Evolutionary conservation across 2,797 vertebrate species (phyloP).

Genomic region (Ficedula albicollis): DNA sequence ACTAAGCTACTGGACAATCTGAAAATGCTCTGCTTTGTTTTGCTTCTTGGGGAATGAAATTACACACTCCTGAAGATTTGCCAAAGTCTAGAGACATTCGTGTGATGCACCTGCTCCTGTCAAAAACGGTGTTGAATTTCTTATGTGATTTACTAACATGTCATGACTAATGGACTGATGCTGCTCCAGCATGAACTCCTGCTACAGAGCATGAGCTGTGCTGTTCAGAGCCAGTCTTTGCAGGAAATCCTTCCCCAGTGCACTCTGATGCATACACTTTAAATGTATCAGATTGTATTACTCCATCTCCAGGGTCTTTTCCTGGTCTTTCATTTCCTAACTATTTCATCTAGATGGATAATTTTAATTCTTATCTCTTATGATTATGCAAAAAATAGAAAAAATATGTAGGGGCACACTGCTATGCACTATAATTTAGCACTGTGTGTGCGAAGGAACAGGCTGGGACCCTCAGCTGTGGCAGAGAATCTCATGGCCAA

Average conservation of each 20-base stretch:
- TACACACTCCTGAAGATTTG: neutral
- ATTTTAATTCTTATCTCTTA: neutral
- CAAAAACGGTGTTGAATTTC: neutral
- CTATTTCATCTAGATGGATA: neutral
- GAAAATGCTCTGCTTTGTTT: neutral
- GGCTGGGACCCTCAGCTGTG: neutral
- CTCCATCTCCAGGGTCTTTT: neutral
- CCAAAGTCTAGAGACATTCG: neutral
- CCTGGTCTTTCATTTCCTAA: neutral
- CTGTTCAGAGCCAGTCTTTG: neutral
- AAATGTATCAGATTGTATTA: neutral
- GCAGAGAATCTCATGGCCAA: neutral
- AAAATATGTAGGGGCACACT: neutral
- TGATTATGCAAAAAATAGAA: neutral
- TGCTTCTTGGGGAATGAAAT: neutral
- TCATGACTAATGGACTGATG: neutral
- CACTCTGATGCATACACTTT: neutral
- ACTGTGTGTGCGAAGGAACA: neutral
- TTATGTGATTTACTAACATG: neutral
- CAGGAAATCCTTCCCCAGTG: neutral
- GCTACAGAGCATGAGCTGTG: neutral
- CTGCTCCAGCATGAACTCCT: neutral
- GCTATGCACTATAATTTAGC: neutral
- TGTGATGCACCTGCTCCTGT: constrained; percentile 32
- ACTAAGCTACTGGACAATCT: neutral